phyloP scores from a whole-genome alignment of 2,888 invertebrate species.

The Hypsopygia costalis region DNA sequence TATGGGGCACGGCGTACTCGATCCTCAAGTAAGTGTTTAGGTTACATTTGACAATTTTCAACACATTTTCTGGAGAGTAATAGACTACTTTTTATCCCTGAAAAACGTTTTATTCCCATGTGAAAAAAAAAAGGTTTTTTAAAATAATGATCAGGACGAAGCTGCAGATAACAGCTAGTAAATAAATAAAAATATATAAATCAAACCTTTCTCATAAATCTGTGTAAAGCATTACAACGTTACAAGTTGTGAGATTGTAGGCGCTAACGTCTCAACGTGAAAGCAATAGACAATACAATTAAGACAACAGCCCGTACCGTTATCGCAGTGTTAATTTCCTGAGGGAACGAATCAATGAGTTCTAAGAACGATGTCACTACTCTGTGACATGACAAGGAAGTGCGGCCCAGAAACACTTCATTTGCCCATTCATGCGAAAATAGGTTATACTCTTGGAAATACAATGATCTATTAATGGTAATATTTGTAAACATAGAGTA shows the following conservation, averaged over 20 bases:
- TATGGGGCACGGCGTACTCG: too few species aligned
- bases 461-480: neutral
- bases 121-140: too few species aligned
- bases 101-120: too few species aligned
- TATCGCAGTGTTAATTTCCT: conserved; percentile 63
- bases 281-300: conserved; percentile 26
- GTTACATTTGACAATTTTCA: too few species aligned
- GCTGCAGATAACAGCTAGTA: too few species aligned
- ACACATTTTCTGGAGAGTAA: too few species aligned
- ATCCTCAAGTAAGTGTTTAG: too few species aligned
- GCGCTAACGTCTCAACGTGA: neutral
- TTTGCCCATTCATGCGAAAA: conserved; percentile 4
- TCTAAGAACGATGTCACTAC: conserved; percentile 29
- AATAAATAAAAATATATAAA: too few species aligned
- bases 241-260: neutral
- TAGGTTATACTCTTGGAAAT: conserved; percentile 1
- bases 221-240: too few species aligned
- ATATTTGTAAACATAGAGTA: neutral
- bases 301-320: conserved; percentile 18
- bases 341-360: conserved; percentile 42
- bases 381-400: conserved; percentile 33
- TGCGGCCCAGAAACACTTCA: conserved; percentile 22
- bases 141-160: too few species aligned
- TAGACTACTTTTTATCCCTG: too few species aligned
- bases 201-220: too few species aligned